Base-by-base conservation (phyloP, 2,113 vertebrate species). In the Felis chaus region DNA sequence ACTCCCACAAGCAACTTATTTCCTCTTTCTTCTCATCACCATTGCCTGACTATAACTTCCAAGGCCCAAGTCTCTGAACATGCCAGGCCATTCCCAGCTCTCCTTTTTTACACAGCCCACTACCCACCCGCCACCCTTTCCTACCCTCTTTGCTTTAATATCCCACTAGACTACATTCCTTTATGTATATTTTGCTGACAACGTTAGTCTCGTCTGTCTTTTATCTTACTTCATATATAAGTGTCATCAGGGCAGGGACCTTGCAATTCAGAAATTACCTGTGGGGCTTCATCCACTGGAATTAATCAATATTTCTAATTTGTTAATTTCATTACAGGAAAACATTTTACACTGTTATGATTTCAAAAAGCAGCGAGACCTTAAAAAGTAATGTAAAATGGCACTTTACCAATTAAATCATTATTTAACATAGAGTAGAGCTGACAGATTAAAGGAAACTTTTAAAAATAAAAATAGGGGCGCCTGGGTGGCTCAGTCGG, bases 221-320 rank as follows among this genome's bases (percentile, higher is more conserved):
- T 15, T 66, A 5, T 25, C 25, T 61, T 29, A 78, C 55, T 83
- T 95, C n/a, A 16, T 63, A 73, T 12, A 1, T 65, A 90, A 94
- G 15, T 5, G 66, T 68, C n/a, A 55, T 68, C 31, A 63, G n/a
- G 69, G 19, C 19, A 86, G 31, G 16, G 45, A 94, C 18, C 31
- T 78, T 82, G 53, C 15, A 96, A 68, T 57, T 95, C 85, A 88
- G 92, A 93, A 39, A 85, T 93, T 71, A 94, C 36, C 8, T 91
- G 29, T 57, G 12, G n/a, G 45, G 36, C 36, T 82, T 81, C n/a
- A 91, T 14, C 39, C 10, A 74, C 21, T 79, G 25, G 48, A 87
- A 89, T 96, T 78, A 95, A 86, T 91, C 33, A 89, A 53, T 92
- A 89, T 96, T 93, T 96, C 68, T 66, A 95, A 95, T 79, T 92